Evolutionary conservation across 2,797 vertebrate species (phyloP).

Genomic region (Sebastes ruberrimus): DNA sequence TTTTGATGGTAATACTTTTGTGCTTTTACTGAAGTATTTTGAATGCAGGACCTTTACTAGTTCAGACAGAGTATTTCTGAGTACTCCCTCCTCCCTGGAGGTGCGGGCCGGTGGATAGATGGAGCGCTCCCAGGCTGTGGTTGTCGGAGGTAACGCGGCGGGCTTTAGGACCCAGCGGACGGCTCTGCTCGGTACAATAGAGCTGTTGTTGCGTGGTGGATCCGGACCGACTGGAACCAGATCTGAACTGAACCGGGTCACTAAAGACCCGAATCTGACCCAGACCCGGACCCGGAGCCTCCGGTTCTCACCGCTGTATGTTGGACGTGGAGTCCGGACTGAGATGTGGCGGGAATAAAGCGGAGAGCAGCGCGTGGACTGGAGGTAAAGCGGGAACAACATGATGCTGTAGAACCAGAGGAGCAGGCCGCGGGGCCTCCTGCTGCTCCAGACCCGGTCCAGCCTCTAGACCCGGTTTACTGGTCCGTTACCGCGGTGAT

Average conservation of each 20-base stretch:
- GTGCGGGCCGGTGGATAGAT: conserved; percentile 23
- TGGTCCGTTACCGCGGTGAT: no score
- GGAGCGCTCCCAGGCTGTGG: conserved; percentile 51
- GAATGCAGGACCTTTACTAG: no score
- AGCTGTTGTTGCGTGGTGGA: conserved; percentile 87
- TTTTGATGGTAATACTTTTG: background rate
- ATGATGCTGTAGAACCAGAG: background rate
- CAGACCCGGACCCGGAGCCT: background rate
- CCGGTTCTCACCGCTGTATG: background rate
- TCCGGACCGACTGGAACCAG: conserved; percentile 65
- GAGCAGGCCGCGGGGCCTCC: conserved; percentile 79
- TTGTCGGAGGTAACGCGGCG: conserved; percentile 74
- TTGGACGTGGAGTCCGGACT: background rate
- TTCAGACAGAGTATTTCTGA: no score
- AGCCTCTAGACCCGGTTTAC: no score
- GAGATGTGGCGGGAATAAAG: conserved; percentile 17
- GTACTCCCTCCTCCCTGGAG: background rate
- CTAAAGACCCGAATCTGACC: conserved; percentile 25
- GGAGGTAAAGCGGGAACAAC: conserved; percentile 74
- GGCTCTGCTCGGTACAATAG: conserved; percentile 90
- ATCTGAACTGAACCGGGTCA: conserved; percentile 68
- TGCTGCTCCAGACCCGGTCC: background rate
- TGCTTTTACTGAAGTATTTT: no score
- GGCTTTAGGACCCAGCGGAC: conserved; percentile 88
- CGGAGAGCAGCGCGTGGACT: conserved; percentile 32